Conservation (phyloP, 2,113 vertebrate species). For the Oreochromis aureus region DNA sequence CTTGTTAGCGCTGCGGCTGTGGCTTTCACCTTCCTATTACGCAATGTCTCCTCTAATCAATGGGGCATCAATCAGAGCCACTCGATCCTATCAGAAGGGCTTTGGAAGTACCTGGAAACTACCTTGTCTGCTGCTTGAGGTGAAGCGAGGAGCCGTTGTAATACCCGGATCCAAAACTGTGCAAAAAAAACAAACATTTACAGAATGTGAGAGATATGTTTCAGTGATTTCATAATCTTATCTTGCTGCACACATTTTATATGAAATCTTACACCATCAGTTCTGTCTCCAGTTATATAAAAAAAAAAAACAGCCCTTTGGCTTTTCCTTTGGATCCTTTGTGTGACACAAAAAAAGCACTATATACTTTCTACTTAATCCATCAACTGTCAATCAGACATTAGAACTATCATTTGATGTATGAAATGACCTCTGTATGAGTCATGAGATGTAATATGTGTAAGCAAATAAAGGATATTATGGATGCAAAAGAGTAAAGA, state of each 20-base stretch:
- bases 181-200: neutral
- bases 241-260: neutral
- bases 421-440: slow-evolving; percentile 44
- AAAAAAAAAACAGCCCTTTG: neutral
- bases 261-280: neutral
- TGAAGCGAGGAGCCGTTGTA: neutral
- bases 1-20: neutral
- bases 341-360: neutral
- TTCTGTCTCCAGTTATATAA: neutral
- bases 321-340: neutral
- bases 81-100: slow-evolving; percentile 61
- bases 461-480: slow-evolving; percentile 67
- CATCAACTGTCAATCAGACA: slow-evolving; percentile 21
- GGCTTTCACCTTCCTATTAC: slow-evolving; percentile 28
- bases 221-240: neutral
- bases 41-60: slow-evolving; percentile 42
- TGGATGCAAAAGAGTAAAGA: slow-evolving; percentile 1
- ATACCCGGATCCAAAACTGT: neutral
- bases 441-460: slow-evolving; percentile 50
- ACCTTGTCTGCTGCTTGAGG: slow-evolving; percentile 1
- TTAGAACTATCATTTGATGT: slow-evolving; percentile 36
- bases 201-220: neutral
- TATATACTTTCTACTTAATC: neutral
- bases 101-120: slow-evolving; percentile 43
- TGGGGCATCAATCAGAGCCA: slow-evolving; percentile 29